Evolutionary conservation across 1,140 invertebrate genomes (phyloP), one percentile per base, ranked within the genome.

Genomic region (Anagrus nilaparvatae): DNA sequence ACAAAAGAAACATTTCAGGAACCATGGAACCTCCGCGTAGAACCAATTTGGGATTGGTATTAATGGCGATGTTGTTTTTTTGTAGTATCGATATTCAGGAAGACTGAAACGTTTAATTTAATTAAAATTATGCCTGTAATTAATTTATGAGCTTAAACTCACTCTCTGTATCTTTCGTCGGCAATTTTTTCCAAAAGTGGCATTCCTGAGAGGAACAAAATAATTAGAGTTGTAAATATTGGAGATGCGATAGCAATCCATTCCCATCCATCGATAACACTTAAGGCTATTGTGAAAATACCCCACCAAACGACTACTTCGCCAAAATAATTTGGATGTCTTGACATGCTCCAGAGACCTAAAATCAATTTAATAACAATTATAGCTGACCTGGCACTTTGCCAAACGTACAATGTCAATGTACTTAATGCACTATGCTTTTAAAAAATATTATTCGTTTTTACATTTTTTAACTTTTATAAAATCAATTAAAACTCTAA

Each of bases 311-410:
- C 72, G 0, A 88, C 71, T 20, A 96, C 88, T 69, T 96, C 92
- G 1, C 92, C 92, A 65, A 95, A 93, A 58, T 96, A 96, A 62
- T 96, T 96, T 0, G 92, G 92, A 69, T 95, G 91, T 41, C 91
- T 75, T 0, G 88, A 93, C 12, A 90, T 57, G 30, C 81, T 78
- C 92, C 92, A 96, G 12, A 95, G 66, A 12, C 90, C 85, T 82
- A 19, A 3, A 21, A 4, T 8, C 9, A 9, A 16, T 16, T 24
- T 20, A 21, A 29, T 19, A 24, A 38, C 24, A 19, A 43, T 18
- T 20, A 53, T n/a, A 20, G 13, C 10, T 46, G 6, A 40, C 6
- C 5, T 13, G 39, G 25, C 20, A 20, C 12, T 28, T 14, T 25
- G n/a, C n/a, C n/a, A n/a, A n/a, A n/a, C n/a, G n/a, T n/a, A n/a